Evolutionary conservation across 1,140 invertebrate genomes (phyloP).

Genomic region (Drosophila tsacasi): DNA sequence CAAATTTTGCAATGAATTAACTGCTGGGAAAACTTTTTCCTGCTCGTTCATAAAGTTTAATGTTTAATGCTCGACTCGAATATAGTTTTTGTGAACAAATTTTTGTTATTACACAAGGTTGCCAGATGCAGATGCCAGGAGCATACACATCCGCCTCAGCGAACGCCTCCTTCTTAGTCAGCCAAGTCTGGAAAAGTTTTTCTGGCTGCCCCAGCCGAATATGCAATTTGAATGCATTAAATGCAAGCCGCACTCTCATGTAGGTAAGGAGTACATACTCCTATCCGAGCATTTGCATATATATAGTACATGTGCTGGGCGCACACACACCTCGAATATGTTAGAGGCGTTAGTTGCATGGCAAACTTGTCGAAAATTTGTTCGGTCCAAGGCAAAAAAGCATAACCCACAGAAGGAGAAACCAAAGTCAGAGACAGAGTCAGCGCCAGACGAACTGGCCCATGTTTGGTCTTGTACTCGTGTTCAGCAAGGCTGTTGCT

Average conservation of each 20-base stretch:
- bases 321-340: constrained; percentile 30
- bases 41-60: constrained; percentile 13
- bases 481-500: constrained; percentile 77
- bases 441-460: constrained; percentile 59
- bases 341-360: constrained; percentile 50
- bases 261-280: constrained; percentile 21
- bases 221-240: constrained; percentile 69
- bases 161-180: constrained; percentile 32
- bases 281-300: constrained; percentile 31
- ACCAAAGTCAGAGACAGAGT: constrained; percentile 45
- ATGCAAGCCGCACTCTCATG: constrained; percentile 42
- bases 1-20: constrained; percentile 28
- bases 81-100: constrained; percentile 35
- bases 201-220: constrained; percentile 54
- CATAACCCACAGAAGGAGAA: constrained; percentile 33
- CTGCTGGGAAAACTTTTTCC: constrained; percentile 7
- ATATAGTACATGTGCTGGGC: neutral
- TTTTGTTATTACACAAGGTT: constrained; percentile 41
- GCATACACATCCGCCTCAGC: constrained; percentile 8
- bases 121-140: constrained; percentile 38
- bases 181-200: constrained; percentile 49
- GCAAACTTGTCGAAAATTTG: constrained; percentile 56
- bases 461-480: constrained; percentile 66
- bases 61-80: constrained; percentile 28
- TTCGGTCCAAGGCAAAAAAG: constrained; percentile 26